Percentiles rank a stretch among this genome's conserved stretches.
These are phyloP conservation scores for Ennomos erosarius DNA, from an alignment of 2,888 invertebrate species.

Conservation along the genomic window DNA sequence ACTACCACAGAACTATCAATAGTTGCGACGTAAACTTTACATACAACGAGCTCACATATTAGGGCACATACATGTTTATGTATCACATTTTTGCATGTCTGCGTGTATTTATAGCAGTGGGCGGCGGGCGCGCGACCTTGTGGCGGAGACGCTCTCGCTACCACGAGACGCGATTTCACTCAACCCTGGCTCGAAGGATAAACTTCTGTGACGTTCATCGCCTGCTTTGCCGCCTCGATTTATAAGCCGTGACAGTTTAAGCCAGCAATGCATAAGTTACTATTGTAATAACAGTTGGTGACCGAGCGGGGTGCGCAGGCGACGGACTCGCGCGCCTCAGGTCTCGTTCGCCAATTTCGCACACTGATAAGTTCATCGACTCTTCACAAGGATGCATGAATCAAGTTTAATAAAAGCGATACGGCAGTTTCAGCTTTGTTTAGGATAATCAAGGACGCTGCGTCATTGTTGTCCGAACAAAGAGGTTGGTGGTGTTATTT, in stretches of 20 bases:
- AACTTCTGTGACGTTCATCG: slow-evolving; percentile 39
- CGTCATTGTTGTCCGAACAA: slow-evolving; percentile 46
- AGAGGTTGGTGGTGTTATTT: slow-evolving; percentile 25
- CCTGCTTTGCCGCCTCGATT: slow-evolving; percentile 26
- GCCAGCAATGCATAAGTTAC: slow-evolving; percentile 47
- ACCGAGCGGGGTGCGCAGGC: slow-evolving; percentile 43
- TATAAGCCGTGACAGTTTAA: background rate
- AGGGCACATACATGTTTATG: slow-evolving; percentile 70
- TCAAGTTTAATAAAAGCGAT: slow-evolving; percentile 59
- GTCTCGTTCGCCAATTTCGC: slow-evolving; percentile 80
- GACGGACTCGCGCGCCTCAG: slow-evolving; percentile 66
- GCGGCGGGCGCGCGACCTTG: slow-evolving; percentile 79
- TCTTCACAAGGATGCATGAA: slow-evolving; percentile 64
- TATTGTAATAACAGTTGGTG: slow-evolving; percentile 1
- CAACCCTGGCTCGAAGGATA: slow-evolving; percentile 25
- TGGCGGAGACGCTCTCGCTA: slow-evolving; percentile 67
- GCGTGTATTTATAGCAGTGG: slow-evolving; percentile 80
- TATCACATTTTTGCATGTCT: slow-evolving; percentile 80
- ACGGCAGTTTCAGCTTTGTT: slow-evolving; percentile 59
- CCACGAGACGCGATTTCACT: slow-evolving; percentile 47
- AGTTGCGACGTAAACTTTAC: slow-evolving; percentile 35
- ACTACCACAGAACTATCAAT: slow-evolving; percentile 13
- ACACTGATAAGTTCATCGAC: slow-evolving; percentile 82
- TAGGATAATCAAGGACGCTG: slow-evolving; percentile 43
- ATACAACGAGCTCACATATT: slow-evolving; percentile 55